phyloP scores from a whole-genome alignment of 2,888 invertebrate genomes.

The Idaea aversata region DNA sequence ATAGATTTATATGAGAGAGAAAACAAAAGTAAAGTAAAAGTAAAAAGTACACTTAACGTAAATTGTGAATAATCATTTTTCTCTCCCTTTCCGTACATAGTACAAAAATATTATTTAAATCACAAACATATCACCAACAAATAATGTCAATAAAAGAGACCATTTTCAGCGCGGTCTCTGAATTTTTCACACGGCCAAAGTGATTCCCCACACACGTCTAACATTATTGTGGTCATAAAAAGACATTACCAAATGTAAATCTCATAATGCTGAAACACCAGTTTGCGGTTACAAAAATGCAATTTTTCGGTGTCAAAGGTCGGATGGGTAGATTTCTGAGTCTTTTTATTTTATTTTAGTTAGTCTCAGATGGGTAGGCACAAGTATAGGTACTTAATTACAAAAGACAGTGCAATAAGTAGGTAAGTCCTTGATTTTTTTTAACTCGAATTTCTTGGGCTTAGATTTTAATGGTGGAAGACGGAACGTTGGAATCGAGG shows the following conservation, averaged over 20 bases:
- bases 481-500: too few relatives aligned
- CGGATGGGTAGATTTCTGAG: conserved; percentile 20
- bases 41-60: background rate
- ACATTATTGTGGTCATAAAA: conserved; percentile 64
- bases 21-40: too few relatives aligned
- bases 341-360: conserved; percentile 2
- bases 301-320: conserved; percentile 2
- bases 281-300: conserved; percentile 48
- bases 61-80: too few relatives aligned
- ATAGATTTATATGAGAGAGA: too few relatives aligned
- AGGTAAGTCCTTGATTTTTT: too few relatives aligned
- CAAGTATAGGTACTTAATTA: background rate
- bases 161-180: conserved; percentile 18
- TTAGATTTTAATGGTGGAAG: too few relatives aligned
- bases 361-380: background rate
- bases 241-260: conserved; percentile 69
- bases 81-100: background rate
- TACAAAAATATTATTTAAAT: background rate
- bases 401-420: too few relatives aligned
- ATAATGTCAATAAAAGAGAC: conserved; percentile 1
- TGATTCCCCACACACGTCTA: conserved; percentile 34
- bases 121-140: conserved; percentile 18
- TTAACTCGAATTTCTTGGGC: too few relatives aligned
- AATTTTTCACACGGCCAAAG: conserved; percentile 52
- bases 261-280: conserved; percentile 48